Evolutionary conservation across 1,140 invertebrate species (phyloP), one percentile per base, ranked within the genome.

Genomic region (Papilio polytes): DNA sequence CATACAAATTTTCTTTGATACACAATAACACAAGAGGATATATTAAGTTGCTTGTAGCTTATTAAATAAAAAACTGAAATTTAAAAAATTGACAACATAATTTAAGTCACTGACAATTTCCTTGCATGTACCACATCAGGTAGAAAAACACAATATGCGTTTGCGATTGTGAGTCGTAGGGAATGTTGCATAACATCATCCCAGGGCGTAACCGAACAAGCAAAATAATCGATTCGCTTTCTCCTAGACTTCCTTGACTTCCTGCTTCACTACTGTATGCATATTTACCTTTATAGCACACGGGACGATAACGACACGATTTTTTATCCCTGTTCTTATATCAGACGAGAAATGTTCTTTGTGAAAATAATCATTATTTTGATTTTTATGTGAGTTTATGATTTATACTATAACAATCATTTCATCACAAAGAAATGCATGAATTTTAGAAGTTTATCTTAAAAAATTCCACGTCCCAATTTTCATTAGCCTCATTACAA

Each of bases 171-270:
- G 9, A 59, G 9, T 63, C 56, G 20, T 59, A 59, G 56, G 59
- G 59, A 63, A 63, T 63, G 59, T 63, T 63, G 59, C 59, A 63
- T 63, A 63, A 26, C 9, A 26, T 63, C n/a, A 63, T 63, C 36
- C 59, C 20, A 63, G 59, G 59, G 59, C 22, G 59, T 63, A 22
- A 22, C 59, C 2, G 22, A 20, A 63, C 9, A 26, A 9, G 22
- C 20, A 63, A 20, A 63, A 63, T 63, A 63, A 63, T 63, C 59
- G 59, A 63, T 63, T 63, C 59, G 20, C 20, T 26, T 63, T 63
- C 22, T 12, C 20, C 20, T 20, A 1, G 59, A 41, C 20, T 59
- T 10, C 59, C 59, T 63, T 63, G 22, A 63, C 59, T 63, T 63
- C 59, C 59, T 63, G 59, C 59, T 63, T 12, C 20, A 26, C 59